Evolutionary conservation across 1,140 invertebrate genomes (phyloP).

Genomic region (Drosophila repletoides): DNA sequence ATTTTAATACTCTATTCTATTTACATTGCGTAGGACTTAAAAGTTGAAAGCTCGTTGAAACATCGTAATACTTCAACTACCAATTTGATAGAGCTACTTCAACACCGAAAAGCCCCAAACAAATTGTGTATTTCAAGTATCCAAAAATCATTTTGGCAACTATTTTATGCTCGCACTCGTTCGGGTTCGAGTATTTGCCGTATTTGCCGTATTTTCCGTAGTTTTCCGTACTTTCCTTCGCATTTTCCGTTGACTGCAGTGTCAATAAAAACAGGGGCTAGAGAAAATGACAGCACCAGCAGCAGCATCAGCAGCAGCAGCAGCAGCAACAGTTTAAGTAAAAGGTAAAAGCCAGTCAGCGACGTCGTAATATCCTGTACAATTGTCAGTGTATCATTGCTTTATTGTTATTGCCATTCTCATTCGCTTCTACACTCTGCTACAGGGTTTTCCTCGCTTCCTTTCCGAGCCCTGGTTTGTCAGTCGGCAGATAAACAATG

Average conservation of each 20-base stretch:
- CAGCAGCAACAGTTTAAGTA: conserved; percentile 15
- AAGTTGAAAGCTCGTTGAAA: no score
- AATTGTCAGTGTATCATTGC: conserved; percentile 56
- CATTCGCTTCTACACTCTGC: not conserved
- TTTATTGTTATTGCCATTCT: conserved; percentile 37
- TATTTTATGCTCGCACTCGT: conserved; percentile 2
- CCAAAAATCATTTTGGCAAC: conserved; percentile 8
- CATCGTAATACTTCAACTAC: no score
- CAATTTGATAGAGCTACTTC: conserved; percentile 5
- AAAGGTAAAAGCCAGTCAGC: conserved; percentile 8
- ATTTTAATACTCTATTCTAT: no score
- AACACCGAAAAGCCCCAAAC: not conserved
- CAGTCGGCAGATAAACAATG: conserved; percentile 62
- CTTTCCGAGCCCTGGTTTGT: no score
- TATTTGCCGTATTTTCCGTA: no score
- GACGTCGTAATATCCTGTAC: conserved; percentile 68
- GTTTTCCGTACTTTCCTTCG: no score
- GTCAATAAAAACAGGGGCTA: conserved; percentile 7
- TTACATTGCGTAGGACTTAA: no score
- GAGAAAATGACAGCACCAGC: not conserved
- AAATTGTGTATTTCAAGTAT: conserved; percentile 19
- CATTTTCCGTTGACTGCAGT: conserved; percentile 7
- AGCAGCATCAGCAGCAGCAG: no score
- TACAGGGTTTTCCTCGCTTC: no score
- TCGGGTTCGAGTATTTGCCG: no score